Conservation (phyloP, 2,797 vertebrate genomes). For the Platalea minor region DNA sequence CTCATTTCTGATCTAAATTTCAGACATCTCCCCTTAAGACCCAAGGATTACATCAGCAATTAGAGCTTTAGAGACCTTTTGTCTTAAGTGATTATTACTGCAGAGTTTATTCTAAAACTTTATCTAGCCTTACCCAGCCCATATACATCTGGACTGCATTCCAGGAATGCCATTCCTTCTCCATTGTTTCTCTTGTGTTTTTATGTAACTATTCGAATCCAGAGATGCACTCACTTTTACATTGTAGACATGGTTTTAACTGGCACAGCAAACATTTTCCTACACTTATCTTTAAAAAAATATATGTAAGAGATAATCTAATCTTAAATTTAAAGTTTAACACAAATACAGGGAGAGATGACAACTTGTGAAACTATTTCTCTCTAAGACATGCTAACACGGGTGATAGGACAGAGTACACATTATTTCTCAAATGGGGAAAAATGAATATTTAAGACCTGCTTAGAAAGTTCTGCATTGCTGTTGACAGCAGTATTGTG, state of each 20-base stretch:
- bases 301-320: conserved; percentile 62
- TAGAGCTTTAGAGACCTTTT: conserved; percentile 59
- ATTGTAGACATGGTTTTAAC: conserved; percentile 54
- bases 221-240: conserved; percentile 61
- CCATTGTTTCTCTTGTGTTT: conserved; percentile 59
- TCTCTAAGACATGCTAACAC: conserved; percentile 45
- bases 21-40: conserved; percentile 3
- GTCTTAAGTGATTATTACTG: conserved; percentile 65
- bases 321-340: conserved; percentile 68
- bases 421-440: conserved; percentile 40
- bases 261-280: conserved; percentile 53
- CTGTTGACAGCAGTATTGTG: conserved; percentile 61
- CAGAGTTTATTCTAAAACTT: conserved; percentile 63
- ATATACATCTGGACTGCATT: conserved; percentile 67
- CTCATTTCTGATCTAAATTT: conserved; percentile 20
- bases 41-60: conserved; percentile 47
- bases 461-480: conserved; percentile 45
- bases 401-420: conserved; percentile 53
- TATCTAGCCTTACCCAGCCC: conserved; percentile 55
- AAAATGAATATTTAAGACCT: conserved; percentile 61
- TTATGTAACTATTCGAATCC: conserved; percentile 47
- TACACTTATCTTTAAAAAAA: conserved; percentile 45
- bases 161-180: conserved; percentile 61
- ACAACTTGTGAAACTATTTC: conserved; percentile 61
- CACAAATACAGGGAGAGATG: conserved; percentile 52